Evolutionary conservation across 2,888 invertebrate species (phyloP).

Genomic region (Creontiades dilutus): DNA sequence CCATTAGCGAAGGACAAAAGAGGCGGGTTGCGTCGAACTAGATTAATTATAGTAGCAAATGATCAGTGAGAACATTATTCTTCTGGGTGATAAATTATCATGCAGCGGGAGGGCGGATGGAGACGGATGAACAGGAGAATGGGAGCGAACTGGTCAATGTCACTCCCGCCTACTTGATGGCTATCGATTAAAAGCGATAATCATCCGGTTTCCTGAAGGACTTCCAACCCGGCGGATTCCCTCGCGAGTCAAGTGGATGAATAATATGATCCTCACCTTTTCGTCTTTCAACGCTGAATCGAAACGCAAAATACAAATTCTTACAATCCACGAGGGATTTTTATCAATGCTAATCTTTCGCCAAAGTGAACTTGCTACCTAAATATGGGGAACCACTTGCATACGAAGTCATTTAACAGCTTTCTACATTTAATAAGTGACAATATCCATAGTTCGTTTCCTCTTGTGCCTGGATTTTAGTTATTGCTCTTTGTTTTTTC

Average conservation of each 20-base stretch:
- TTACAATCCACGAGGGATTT: too few relatives aligned
- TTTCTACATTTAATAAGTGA: too few relatives aligned
- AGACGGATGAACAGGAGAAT: not conserved
- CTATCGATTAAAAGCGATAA: slow-evolving; percentile 40
- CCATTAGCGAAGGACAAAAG: not conserved
- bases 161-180: slow-evolving; percentile 47
- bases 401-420: too few relatives aligned
- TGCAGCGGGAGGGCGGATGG: not conserved
- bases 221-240: not conserved
- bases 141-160: slow-evolving; percentile 42
- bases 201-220: slow-evolving; percentile 36
- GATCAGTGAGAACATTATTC: slow-evolving; percentile 23
- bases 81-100: slow-evolving; percentile 22
- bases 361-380: too few relatives aligned
- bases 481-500: too few relatives aligned
- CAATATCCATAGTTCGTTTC: too few relatives aligned
- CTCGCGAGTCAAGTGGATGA: not conserved
- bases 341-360: too few relatives aligned
- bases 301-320: too few relatives aligned
- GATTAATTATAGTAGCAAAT: not conserved
- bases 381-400: too few relatives aligned
- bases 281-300: not conserved
- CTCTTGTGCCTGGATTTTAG: too few relatives aligned
- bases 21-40: not conserved
- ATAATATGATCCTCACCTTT: not conserved